phyloP scores from a whole-genome alignment of 2,888 invertebrate species.

The Tenthredo scrophulariae region DNA sequence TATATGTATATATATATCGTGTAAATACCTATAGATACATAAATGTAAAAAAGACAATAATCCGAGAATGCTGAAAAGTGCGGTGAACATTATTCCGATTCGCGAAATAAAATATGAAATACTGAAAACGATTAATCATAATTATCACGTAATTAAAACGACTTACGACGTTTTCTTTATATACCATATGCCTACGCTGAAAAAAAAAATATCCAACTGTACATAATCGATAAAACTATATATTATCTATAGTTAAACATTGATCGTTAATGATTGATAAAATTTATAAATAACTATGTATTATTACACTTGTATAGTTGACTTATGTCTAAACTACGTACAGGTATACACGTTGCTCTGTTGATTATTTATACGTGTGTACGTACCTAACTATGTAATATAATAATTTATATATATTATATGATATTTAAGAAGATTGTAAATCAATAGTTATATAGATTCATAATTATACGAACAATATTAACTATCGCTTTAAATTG shows the following conservation, averaged over 20 bases:
- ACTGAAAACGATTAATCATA: background rate
- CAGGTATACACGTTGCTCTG: conserved; percentile 1
- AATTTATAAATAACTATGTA: too few species aligned
- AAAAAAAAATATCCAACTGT: too few species aligned
- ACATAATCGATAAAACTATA: too few species aligned
- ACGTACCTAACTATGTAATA: background rate
- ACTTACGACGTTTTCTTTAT: background rate
- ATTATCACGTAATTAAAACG: background rate
- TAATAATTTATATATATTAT: background rate
- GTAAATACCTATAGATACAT: background rate
- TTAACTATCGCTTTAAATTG: background rate
- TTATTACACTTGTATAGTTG: too few species aligned
- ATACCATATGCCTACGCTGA: too few species aligned
- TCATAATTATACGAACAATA: background rate
- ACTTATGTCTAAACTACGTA: background rate
- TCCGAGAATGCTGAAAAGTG: background rate
- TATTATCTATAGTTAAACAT: too few species aligned
- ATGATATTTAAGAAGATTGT: background rate
- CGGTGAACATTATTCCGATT: background rate
- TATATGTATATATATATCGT: background rate
- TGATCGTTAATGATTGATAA: too few species aligned
- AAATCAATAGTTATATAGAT: background rate
- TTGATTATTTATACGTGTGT: background rate
- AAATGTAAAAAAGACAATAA: background rate
- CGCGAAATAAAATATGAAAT: background rate